phyloP scores from a whole-genome alignment of 2,797 vertebrate genomes.

The Sebastolobus alascanus region DNA sequence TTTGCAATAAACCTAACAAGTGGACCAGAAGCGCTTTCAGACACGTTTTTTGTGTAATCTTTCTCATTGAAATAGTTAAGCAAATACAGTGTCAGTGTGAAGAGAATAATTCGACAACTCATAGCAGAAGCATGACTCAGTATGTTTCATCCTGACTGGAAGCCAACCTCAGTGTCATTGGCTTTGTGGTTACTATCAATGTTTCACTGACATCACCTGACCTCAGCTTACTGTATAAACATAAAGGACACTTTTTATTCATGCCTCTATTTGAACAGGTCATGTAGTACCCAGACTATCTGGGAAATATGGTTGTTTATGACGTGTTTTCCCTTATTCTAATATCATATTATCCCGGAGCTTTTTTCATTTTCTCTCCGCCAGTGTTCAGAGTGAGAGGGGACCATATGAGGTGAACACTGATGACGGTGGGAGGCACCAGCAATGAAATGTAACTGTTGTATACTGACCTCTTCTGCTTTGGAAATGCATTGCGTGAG shows the following conservation, averaged over 20 bases:
- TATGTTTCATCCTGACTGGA: neutral
- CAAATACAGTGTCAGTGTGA: too few species aligned
- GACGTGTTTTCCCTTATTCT: neutral
- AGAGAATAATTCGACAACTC: neutral
- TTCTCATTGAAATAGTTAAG: too few species aligned
- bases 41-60: too few species aligned
- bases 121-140: conserved; percentile 21
- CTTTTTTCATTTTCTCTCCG: neutral
- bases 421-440: conserved; percentile 7
- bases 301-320: neutral
- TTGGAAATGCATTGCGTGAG: conserved; percentile 38
- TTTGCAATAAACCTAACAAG: too few species aligned
- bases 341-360: neutral
- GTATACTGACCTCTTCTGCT: conserved; percentile 71
- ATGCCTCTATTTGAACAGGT: neutral
- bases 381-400: neutral
- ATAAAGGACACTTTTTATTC: neutral
- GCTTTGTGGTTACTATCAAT: neutral
- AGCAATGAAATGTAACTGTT: conserved; percentile 2
- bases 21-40: too few species aligned
- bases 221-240: neutral
- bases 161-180: neutral
- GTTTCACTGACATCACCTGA: neutral
- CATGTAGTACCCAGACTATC: neutral
- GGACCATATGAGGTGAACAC: conserved; percentile 17